A percentile compares a stretch with the other conserved stretches of the same genome.
phyloP scores from a whole-genome alignment of 2,888 invertebrate species.

The Idaea dimidiata region DNA sequence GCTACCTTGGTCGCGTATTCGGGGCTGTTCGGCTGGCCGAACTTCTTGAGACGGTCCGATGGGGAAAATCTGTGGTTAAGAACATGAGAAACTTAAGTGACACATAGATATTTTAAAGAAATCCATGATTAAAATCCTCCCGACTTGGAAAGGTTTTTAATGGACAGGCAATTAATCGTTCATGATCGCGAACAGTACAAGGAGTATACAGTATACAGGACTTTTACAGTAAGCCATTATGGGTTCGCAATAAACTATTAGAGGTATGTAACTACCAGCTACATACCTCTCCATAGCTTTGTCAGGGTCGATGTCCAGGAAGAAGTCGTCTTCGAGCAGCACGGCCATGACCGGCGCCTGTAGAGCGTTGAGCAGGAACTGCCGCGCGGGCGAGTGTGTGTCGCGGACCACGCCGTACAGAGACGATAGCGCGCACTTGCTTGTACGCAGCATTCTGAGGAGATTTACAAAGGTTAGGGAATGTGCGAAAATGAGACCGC shows the following conservation, averaged over 20 bases:
- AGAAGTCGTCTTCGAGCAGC: conserved; percentile 94
- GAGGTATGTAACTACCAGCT: too few species aligned
- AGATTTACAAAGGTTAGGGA: too few species aligned
- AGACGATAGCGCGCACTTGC: conserved; percentile 92
- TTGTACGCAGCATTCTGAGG: conserved; percentile 87
- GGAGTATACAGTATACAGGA: too few species aligned
- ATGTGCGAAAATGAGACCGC: too few species aligned
- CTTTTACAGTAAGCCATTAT: too few species aligned
- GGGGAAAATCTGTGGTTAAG: conserved; percentile 68
- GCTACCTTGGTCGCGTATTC: conserved; percentile 87
- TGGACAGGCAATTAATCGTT: too few species aligned
- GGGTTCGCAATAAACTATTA: too few species aligned
- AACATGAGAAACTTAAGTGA: too few species aligned
- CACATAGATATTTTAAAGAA: too few species aligned
- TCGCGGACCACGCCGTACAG: conserved; percentile 95
- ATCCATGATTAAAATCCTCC: too few species aligned
- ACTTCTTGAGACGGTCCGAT: conserved; percentile 83
- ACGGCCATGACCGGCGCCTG: conserved; percentile 95
- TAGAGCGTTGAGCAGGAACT: conserved; percentile 95
- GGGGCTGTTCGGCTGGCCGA: conserved; percentile 87
- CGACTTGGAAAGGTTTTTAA: too few species aligned
- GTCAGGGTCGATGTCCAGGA: conserved; percentile 94
- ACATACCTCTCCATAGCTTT: conserved; percentile 86
- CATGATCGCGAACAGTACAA: too few species aligned
- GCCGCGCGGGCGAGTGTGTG: conserved; percentile 92